phyloP scores from a whole-genome alignment of 2,797 vertebrate species.

The Gastrophryne carolinensis region DNA sequence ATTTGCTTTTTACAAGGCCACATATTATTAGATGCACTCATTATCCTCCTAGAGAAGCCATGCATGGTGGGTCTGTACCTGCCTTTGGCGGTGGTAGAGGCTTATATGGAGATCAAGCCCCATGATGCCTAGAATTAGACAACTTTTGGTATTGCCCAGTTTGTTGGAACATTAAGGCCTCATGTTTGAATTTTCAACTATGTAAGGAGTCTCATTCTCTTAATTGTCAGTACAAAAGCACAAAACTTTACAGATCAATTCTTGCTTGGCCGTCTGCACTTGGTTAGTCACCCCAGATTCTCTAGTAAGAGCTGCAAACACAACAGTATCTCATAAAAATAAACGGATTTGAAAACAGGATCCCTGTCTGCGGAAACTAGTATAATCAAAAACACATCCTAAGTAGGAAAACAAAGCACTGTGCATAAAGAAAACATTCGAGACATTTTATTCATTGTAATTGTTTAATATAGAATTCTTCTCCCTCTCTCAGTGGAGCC shows the following conservation, averaged over 20 bases:
- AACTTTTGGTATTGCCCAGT: no score
- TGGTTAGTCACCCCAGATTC: slow-evolving; percentile 1
- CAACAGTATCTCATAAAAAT: slow-evolving; percentile 29
- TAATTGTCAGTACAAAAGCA: no score
- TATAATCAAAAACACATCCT: slow-evolving; percentile 44
- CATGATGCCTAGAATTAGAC: no score
- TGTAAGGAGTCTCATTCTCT: no score
- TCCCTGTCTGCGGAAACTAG: slow-evolving; percentile 15
- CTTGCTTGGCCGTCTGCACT: background rate
- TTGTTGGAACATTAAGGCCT: no score
- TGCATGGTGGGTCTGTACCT: no score
- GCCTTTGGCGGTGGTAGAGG: no score
- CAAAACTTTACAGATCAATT: background rate
- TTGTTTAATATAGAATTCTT: slow-evolving; percentile 48
- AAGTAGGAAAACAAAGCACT: slow-evolving; percentile 45
- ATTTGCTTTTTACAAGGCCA: no score
- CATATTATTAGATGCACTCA: no score
- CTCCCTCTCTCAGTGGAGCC: slow-evolving; percentile 33
- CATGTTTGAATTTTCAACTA: no score
- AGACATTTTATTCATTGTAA: slow-evolving; percentile 50
- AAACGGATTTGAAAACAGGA: slow-evolving; percentile 33
- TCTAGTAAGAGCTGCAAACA: slow-evolving; percentile 5
- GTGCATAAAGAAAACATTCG: slow-evolving; percentile 42
- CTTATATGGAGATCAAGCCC: no score
- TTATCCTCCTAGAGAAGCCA: no score